Evolutionary conservation across 2,888 invertebrate genomes (phyloP).

Genomic region (Aleiodes testaceus): DNA sequence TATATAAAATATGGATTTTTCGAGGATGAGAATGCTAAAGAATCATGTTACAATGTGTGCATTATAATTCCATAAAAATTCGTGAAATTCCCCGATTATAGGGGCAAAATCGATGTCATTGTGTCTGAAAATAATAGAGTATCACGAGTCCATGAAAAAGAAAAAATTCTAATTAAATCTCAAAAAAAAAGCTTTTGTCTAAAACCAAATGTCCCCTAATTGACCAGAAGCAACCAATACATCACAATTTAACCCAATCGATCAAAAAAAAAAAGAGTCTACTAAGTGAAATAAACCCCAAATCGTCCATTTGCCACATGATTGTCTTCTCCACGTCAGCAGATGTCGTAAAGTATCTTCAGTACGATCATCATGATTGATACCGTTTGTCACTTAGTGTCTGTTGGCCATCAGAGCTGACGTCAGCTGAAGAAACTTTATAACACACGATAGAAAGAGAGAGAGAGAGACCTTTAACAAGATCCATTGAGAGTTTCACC

Average conservation of each 20-base stretch:
- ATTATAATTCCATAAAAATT: no score
- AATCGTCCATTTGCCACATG: conserved; percentile 12
- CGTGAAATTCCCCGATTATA: no score
- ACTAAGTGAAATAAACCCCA: conserved; percentile 6
- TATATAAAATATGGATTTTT: conserved; percentile 21
- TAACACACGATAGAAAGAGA: conserved; percentile 12
- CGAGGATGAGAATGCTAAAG: background rate
- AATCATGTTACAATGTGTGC: no score
- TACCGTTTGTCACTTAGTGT: conserved; percentile 48
- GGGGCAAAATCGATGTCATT: no score
- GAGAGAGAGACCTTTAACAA: background rate
- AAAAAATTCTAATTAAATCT: no score
- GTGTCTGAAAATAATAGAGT: no score
- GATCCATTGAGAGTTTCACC: conserved; percentile 20
- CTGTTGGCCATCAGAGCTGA: conserved; percentile 39
- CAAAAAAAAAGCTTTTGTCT: no score
- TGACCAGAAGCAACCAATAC: background rate
- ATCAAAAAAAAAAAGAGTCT: conserved; percentile 4
- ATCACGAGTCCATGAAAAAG: no score
- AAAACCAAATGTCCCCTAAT: background rate
- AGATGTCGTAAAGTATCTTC: conserved; percentile 56
- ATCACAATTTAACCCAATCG: conserved; percentile 6
- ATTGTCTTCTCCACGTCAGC: conserved; percentile 39
- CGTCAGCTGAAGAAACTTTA: conserved; percentile 38
- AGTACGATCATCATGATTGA: conserved; percentile 57